phyloP scores from a whole-genome alignment of 2,113 vertebrate species.

The crab-eating macaque (Macaca fascicularis) region DNA sequence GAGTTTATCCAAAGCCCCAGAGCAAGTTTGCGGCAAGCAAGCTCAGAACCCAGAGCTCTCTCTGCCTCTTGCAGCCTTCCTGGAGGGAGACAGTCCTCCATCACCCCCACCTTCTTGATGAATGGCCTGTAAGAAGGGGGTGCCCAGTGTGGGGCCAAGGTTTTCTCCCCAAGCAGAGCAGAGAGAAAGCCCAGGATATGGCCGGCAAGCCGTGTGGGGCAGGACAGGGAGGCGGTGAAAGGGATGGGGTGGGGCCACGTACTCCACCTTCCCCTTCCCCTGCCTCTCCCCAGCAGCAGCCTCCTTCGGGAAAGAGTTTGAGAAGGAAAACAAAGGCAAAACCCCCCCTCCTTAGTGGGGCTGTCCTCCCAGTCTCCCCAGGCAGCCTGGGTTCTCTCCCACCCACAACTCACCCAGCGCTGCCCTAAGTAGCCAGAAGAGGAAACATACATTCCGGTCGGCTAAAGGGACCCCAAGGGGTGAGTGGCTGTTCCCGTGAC shows the following conservation, averaged over 20 bases:
- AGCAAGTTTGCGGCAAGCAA: not conserved
- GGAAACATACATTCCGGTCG: not conserved
- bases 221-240: not conserved
- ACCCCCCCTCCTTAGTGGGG: not conserved
- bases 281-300: not conserved
- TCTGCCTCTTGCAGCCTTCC: not conserved
- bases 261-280: not conserved
- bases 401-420: not conserved
- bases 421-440: not conserved
- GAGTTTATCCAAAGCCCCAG: not conserved
- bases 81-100: not conserved
- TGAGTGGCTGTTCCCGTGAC: not conserved
- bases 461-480: not conserved
- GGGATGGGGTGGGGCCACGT: fast-evolving
- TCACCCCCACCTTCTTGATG: not conserved
- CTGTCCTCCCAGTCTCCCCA: not conserved
- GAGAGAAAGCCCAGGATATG: not conserved
- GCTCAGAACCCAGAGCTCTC: not conserved
- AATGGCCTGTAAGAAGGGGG: too few relatives aligned
- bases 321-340: not conserved
- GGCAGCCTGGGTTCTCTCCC: not conserved
- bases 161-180: not conserved
- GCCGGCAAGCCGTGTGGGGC: not conserved
- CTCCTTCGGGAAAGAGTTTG: not conserved
- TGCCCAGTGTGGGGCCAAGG: not conserved